Percentiles rank a stretch among this genome's conserved stretches.
Evolutionary conservation across 2,888 invertebrate genomes (phyloP).

Genomic region (Mimachlamys varia): DNA sequence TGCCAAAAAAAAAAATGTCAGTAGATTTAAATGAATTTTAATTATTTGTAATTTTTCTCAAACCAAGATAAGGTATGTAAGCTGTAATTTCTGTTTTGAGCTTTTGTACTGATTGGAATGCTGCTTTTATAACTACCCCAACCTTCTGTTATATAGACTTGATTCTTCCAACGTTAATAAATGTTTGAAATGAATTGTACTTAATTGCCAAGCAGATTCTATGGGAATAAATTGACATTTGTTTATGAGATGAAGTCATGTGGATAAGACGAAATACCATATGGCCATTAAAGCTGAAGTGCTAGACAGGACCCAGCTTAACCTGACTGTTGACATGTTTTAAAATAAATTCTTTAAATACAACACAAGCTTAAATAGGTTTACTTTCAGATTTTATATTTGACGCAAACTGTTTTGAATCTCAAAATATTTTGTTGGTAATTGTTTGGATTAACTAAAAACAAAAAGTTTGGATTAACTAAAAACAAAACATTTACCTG

Average conservation of each 20-base stretch:
- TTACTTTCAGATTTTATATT: too few species aligned
- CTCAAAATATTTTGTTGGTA: too few species aligned
- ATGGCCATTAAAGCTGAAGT: not conserved
- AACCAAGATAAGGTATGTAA: not conserved
- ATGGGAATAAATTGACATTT: not conserved
- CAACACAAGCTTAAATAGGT: too few species aligned
- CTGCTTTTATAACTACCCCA: not conserved
- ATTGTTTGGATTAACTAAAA: not conserved
- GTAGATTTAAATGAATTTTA: not conserved
- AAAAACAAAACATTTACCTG: not conserved
- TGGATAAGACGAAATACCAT: not conserved
- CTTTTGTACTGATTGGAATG: not conserved
- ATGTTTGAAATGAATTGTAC: not conserved
- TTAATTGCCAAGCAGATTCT: not conserved
- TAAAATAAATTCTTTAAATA: not conserved
- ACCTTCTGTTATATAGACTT: not conserved
- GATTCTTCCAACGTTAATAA: not conserved
- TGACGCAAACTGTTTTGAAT: not conserved
- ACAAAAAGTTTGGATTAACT: not conserved
- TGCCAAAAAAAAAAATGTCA: not conserved
- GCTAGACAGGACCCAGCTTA: not conserved
- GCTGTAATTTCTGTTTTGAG: not conserved
- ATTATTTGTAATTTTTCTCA: not conserved
- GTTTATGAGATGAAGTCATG: not conserved
- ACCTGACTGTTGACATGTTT: not conserved